Conservation (phyloP, 2,113 vertebrate species). For the Pteropus alecto region DNA sequence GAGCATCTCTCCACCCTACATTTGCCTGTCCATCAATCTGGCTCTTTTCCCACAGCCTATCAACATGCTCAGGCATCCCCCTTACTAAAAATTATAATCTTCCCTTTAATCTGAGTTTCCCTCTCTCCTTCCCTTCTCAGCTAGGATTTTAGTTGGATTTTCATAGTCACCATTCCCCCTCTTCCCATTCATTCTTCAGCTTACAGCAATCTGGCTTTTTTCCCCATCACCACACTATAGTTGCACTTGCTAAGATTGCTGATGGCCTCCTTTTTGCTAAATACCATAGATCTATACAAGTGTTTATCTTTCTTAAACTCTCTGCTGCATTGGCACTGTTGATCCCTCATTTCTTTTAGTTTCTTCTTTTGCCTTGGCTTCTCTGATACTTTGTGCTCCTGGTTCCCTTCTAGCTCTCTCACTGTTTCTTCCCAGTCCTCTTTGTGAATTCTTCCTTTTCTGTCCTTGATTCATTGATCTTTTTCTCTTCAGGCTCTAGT, state of each 20-base stretch:
- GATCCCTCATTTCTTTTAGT: not conserved
- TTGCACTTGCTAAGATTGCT: not conserved
- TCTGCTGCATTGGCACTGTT: not conserved
- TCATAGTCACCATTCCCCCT: not conserved
- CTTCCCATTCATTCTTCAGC: not conserved
- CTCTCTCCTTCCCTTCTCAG: not conserved
- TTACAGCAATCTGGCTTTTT: not conserved
- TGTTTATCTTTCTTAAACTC: not conserved
- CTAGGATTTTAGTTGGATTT: not conserved
- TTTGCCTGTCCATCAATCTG: not conserved
- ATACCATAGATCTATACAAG: not conserved
- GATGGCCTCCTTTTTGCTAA: not conserved
- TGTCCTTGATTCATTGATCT: not conserved
- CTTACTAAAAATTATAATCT: not conserved
- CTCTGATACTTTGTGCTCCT: not conserved
- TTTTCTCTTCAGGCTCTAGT: not conserved
- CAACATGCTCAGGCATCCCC: not conserved
- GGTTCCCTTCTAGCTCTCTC: not conserved
- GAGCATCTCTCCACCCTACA: not conserved
- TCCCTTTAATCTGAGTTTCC: not conserved
- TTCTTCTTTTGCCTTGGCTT: not conserved
- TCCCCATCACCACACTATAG: not conserved
- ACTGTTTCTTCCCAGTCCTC: not conserved
- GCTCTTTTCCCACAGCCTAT: not conserved
- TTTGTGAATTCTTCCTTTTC: not conserved